Conservation (phyloP, 2,797 vertebrate genomes). For the Valencia hispanica region DNA sequence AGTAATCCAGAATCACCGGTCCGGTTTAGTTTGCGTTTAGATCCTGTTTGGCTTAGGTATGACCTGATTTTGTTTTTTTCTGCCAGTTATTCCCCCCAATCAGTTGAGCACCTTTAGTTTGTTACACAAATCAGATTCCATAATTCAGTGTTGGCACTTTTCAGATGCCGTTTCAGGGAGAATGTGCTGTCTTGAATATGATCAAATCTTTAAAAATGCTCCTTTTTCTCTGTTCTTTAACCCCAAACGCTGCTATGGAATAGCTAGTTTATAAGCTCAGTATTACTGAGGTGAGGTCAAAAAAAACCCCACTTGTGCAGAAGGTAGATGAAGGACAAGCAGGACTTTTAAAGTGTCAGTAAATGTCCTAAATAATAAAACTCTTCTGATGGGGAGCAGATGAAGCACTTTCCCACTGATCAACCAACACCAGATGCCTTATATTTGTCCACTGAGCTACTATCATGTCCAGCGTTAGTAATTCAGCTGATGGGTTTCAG, state of each 20-base stretch:
- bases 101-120: not conserved
- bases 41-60: not conserved
- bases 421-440: conserved; percentile 27
- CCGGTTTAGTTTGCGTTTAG: not conserved
- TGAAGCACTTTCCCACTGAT: conserved; percentile 31
- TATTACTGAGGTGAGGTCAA: not conserved
- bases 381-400: conserved; percentile 17
- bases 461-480: not conserved
- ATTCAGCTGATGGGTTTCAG: not conserved
- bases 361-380: not conserved
- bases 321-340: not conserved
- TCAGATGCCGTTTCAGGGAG: not conserved
- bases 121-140: not conserved
- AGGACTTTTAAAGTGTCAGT: not conserved
- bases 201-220: not conserved
- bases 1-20: no score
- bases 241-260: not conserved
- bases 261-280: not conserved
- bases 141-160: not conserved
- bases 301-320: not conserved
- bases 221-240: not conserved
- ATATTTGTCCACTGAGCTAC: not conserved
- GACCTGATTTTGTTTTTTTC: not conserved
- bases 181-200: no score
- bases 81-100: not conserved